A percentile compares a stretch with the other conserved stretches of the same genome.
Evolutionary conservation across 2,113 vertebrate species (phyloP).

Genomic region (Xiphophorus maculatus): DNA sequence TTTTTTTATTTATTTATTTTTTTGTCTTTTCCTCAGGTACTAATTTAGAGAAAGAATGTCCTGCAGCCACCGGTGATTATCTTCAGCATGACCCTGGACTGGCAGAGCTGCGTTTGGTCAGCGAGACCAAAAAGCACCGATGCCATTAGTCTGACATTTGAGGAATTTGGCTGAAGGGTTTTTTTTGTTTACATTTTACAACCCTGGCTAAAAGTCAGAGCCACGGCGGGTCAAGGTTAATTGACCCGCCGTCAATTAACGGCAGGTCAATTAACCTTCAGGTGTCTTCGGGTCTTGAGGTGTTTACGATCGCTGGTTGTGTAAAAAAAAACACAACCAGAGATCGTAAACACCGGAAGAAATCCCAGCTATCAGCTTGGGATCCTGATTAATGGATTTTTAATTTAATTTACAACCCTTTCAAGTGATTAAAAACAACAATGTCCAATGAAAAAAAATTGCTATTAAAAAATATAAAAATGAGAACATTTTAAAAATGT

Average conservation of each 20-base stretch:
- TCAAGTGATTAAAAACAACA: background rate
- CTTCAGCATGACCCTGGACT: slow-evolving; percentile 55
- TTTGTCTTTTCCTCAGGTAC: slow-evolving; percentile 62
- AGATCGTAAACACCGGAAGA: background rate
- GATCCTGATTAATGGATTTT: background rate
- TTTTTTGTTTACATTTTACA: background rate
- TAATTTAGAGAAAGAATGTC: slow-evolving; percentile 76
- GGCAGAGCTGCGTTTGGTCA: slow-evolving; percentile 36
- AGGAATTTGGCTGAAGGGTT: slow-evolving; percentile 41
- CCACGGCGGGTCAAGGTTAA: background rate
- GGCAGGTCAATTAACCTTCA: too few species aligned
- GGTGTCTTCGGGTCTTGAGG: too few species aligned
- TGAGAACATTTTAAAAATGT: too few species aligned
- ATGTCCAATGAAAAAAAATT: background rate
- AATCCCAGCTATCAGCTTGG: background rate
- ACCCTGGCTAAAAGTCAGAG: background rate
- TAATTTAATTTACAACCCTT: background rate
- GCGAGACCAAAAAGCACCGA: background rate
- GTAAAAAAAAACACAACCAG: background rate
- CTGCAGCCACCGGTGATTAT: slow-evolving; percentile 66
- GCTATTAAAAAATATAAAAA: background rate
- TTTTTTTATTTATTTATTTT: slow-evolving; percentile 36
- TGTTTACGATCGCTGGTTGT: too few species aligned
- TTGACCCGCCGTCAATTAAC: too few species aligned
- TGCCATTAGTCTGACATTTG: slow-evolving; percentile 39